Evolutionary conservation across 2,113 vertebrate genomes (phyloP).

Genomic region (Microtus montanus): DNA sequence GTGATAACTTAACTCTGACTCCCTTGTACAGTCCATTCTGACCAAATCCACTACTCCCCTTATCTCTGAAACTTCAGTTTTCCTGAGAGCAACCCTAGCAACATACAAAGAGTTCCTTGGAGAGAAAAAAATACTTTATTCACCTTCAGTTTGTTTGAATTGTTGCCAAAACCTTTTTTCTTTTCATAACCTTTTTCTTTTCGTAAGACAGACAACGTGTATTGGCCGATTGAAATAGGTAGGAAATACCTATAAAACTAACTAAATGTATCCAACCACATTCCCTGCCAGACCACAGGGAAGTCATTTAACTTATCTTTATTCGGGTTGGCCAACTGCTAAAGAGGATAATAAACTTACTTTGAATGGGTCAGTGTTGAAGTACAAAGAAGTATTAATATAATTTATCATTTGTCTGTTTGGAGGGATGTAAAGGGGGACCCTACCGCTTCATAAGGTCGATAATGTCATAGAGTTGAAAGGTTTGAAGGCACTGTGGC

Average conservation of each 20-base stretch:
- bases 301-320: constrained; percentile 31
- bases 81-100: background rate
- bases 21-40: background rate
- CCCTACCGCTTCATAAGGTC: background rate
- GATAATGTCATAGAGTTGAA: background rate
- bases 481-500: background rate
- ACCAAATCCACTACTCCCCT: constrained; percentile 6
- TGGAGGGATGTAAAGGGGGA: background rate
- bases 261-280: background rate
- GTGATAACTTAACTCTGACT: background rate
- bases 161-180: background rate
- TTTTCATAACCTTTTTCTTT: background rate
- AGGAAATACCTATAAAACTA: constrained; percentile 27
- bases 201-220: background rate
- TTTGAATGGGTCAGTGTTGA: background rate
- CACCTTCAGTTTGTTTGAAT: background rate
- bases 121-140: constrained; percentile 5
- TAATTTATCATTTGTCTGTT: background rate
- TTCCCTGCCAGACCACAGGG: background rate
- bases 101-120: background rate
- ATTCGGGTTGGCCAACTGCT: background rate
- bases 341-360: constrained; percentile 22
- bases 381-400: background rate
- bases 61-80: constrained; percentile 25
- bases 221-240: background rate